Base-by-base conservation (phyloP, 2,113 vertebrate species). In the Perca fluviatilis region DNA sequence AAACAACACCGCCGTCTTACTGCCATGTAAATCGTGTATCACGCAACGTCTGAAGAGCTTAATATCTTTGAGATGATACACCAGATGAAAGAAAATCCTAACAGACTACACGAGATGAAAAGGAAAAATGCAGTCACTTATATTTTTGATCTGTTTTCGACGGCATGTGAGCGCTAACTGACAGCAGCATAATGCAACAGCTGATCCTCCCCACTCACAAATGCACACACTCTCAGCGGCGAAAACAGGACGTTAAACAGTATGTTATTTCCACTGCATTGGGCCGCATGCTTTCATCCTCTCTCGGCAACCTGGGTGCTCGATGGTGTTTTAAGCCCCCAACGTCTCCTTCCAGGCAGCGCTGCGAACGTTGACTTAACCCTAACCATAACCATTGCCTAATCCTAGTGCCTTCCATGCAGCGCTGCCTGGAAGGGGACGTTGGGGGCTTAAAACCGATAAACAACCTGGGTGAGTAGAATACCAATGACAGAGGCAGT, bases 231-330 rank as follows among this genome's bases (percentile, higher is more conserved):
- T 51, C 16, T 54, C 51, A 10, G 57, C 5, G 1, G 30, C 53
- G 68, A 58, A 74, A 79, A 67, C 69, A 74, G 79, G 70, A 61
- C 73, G 79, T 83, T 75, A 57, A 88, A 74, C 33, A 53, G 56
- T 3, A 19, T 50, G 70, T 67, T 33, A 2, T 75, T 77, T 69
- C 71, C 19, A 60, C 63, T n/a, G 68, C 74, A 66, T 54, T 56
- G 65, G 51, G 40, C 64, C 51, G 40, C 23, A 0, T 2, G 40
- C 72, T 66, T 72, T 86, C 40, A 69, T 50, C 51, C 9, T 57
- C 77, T 60, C 23, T 1, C 36, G 0, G 25, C 46, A 63, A 75
- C 73, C 73, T 10, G 53, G 57, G 54, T 0, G 1, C 30, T 4
- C 30, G 30, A 30, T 30, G 30, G 30, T 30, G 30, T 30, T 30